phyloP scores from a whole-genome alignment of 30 jellyfish, hydroid and myxozoan genomes.

The Clytia hemisphaerica region DNA sequence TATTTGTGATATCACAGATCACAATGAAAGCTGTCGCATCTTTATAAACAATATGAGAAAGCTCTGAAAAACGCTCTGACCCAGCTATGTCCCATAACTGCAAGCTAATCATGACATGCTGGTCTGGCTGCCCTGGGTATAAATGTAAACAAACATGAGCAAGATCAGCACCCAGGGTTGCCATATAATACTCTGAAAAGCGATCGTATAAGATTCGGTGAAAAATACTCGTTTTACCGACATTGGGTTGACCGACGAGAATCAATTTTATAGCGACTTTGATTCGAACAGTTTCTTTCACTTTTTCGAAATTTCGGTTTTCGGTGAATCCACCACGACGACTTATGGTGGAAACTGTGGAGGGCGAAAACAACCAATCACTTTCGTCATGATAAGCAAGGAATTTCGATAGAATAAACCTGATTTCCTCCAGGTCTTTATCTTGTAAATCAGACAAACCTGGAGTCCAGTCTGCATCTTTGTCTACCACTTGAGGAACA shows the following conservation, averaged over 20 bases:
- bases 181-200: constrained; percentile 56
- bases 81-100: constrained; percentile 90
- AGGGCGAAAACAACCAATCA: constrained; percentile 25
- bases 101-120: constrained; percentile 47
- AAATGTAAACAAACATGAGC: constrained; percentile 52
- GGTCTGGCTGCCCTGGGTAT: constrained; percentile 19
- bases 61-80: constrained; percentile 35
- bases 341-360: not conserved
- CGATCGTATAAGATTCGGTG: constrained; percentile 82
- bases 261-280: constrained; percentile 41
- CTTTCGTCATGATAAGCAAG: not conserved
- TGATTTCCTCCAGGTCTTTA: not conserved
- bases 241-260: constrained; percentile 61
- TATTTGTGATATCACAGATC: constrained; percentile 39
- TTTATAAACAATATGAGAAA: constrained; percentile 29
- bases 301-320: no score
- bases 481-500: no score
- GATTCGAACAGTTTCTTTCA: no score
- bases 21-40: constrained; percentile 63
- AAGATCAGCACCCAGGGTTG: constrained; percentile 78
- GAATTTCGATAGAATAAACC: constrained; percentile 8
- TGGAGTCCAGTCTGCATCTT: no score
- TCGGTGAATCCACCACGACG: no score
- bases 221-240: constrained; percentile 80
- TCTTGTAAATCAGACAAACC: constrained; percentile 12